Conservation (phyloP, 1,140 invertebrate species). For the Heliconius hermathena region DNA sequence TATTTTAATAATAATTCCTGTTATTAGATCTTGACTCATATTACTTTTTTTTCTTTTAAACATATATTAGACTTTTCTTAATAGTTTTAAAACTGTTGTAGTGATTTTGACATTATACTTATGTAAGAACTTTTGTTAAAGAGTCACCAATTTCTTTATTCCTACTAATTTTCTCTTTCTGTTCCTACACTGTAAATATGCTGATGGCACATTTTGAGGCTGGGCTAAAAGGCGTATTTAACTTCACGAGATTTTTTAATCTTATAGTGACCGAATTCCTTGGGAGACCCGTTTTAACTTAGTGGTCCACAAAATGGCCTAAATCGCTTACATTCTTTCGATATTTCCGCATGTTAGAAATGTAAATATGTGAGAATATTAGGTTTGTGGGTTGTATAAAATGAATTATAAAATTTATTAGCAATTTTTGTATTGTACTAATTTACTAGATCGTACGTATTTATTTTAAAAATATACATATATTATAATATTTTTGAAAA, state of each 20-base stretch:
- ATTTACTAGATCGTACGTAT: too few species aligned
- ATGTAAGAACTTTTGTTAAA: too few species aligned
- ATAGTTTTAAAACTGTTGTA: neutral
- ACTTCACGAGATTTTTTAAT: neutral
- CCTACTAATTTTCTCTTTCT: too few species aligned
- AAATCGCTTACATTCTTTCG: neutral
- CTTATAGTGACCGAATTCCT: slow-evolving; percentile 1
- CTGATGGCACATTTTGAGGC: too few species aligned
- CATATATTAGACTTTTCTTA: neutral
- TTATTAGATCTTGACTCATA: slow-evolving; percentile 4
- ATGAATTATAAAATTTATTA: too few species aligned
- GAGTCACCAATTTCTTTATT: too few species aligned
- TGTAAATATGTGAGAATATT: neutral
- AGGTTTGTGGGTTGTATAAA: neutral
- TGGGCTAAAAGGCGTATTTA: neutral
- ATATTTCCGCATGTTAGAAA: neutral
- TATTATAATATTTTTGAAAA: too few species aligned
- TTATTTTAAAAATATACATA: too few species aligned
- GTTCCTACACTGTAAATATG: too few species aligned
- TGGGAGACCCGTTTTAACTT: neutral
- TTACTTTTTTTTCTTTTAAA: neutral
- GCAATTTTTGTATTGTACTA: too few species aligned
- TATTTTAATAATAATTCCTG: neutral
- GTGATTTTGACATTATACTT: too few species aligned
- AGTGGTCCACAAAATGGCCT: neutral